These are phyloP conservation scores for Hiodon tergisus DNA, from an alignment of 2,113 vertebrate species.

Conservation along the genomic window DNA sequence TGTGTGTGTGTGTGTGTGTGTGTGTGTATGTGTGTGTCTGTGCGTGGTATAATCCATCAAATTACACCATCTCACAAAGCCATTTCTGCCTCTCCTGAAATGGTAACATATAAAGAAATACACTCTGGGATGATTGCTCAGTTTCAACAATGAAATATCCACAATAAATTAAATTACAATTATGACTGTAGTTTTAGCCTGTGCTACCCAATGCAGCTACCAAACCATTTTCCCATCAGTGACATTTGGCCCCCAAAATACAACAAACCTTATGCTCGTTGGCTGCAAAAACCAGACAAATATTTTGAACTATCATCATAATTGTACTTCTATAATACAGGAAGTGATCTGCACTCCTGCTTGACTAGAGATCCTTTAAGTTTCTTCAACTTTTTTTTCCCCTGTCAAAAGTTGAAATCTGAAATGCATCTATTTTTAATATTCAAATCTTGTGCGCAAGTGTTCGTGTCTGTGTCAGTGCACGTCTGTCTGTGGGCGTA, in stretches of 20 bases:
- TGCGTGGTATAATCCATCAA: neutral
- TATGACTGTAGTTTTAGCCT: neutral
- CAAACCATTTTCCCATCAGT: neutral
- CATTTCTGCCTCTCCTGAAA: too few species aligned
- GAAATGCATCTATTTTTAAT: too few species aligned
- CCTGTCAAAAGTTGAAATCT: too few species aligned
- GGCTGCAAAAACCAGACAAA: too few species aligned
- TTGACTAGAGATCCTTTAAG: too few species aligned
- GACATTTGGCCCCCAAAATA: neutral
- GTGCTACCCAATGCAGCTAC: neutral
- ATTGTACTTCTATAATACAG: too few species aligned
- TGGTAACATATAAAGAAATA: neutral
- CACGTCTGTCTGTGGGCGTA: neutral
- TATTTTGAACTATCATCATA: too few species aligned
- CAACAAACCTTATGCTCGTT: neutral
- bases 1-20: neutral
- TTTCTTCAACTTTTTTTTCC: too few species aligned
- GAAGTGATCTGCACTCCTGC: too few species aligned
- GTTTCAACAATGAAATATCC: neutral
- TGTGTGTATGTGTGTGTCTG: slow-evolving; percentile 9
- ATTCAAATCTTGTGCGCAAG: too few species aligned
- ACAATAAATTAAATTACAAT: slow-evolving; percentile 5
- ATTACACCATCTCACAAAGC: too few species aligned
- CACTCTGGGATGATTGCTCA: neutral
- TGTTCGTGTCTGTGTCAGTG: neutral